Evolutionary conservation across 2,888 invertebrate genomes (phyloP).

Genomic region (Drosophila multiciliata): DNA sequence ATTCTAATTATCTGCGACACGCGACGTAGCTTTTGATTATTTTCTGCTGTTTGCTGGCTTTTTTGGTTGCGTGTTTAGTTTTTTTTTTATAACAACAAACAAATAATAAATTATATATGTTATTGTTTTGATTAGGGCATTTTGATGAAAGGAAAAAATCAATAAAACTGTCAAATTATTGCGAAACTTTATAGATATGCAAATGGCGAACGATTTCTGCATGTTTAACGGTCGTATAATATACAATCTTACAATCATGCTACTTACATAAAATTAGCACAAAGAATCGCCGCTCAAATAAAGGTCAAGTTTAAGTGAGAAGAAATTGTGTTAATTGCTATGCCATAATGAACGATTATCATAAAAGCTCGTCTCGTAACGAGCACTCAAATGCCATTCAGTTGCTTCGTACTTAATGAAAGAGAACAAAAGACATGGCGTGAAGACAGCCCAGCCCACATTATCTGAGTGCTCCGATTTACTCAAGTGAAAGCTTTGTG

Average conservation of each 20-base stretch:
- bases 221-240: conserved; percentile 7
- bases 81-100: conserved; percentile 20
- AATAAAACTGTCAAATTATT: conserved; percentile 29
- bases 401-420: conserved; percentile 41
- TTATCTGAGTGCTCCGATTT: conserved; percentile 7
- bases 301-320: conserved; percentile 63
- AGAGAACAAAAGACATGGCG: conserved; percentile 31
- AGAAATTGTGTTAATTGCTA: conserved; percentile 53
- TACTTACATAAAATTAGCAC: conserved; percentile 19
- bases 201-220: conserved; percentile 12
- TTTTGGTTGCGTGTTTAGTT: conserved; percentile 26
- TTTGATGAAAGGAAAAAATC: conserved; percentile 39
- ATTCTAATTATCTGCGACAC: conserved; percentile 72
- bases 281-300: conserved; percentile 5
- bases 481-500: conserved; percentile 42
- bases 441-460: not conserved
- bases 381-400: conserved; percentile 22
- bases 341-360: conserved; percentile 54
- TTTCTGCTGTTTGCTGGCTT: conserved; percentile 28
- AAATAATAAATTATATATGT: conserved; percentile 52
- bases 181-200: conserved; percentile 18
- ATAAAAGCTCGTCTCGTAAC: conserved; percentile 40
- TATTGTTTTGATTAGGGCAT: conserved; percentile 21
- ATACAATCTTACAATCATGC: conserved; percentile 6
- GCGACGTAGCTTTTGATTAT: conserved; percentile 66